phyloP scores from a whole-genome alignment of 2,797 vertebrate genomes.

The Apodemus agrarius region DNA sequence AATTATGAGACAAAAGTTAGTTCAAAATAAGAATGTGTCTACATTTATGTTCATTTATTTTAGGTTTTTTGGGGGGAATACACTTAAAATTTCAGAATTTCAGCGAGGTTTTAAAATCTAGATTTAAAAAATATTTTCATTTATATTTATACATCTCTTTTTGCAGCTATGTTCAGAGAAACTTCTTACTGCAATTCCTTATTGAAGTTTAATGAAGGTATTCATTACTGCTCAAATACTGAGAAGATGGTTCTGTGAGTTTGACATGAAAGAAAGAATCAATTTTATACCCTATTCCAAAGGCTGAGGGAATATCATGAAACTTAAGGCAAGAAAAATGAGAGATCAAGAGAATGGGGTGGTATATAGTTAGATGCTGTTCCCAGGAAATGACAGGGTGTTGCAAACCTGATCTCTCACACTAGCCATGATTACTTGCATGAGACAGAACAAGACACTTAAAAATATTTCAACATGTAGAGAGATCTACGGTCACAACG shows the following conservation, averaged over 20 bases:
- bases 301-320: too few relatives aligned
- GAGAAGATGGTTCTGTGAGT: not conserved
- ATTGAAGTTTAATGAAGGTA: not conserved
- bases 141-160: not conserved
- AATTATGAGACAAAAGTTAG: too few relatives aligned
- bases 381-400: not conserved
- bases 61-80: not conserved
- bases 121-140: not conserved
- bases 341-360: not conserved
- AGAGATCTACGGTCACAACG: too few relatives aligned
- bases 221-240: not conserved
- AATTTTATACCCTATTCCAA: not conserved
- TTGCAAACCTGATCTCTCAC: not conserved
- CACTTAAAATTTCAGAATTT: not conserved
- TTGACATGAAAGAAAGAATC: not conserved
- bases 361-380: not conserved
- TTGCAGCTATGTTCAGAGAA: not conserved
- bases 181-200: not conserved
- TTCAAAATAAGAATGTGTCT: not conserved
- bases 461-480: not conserved
- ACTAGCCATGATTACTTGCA: not conserved
- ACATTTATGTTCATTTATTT: not conserved
- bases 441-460: not conserved
- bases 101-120: not conserved
- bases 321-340: not conserved